Conservation (phyloP, 1,140 invertebrate genomes). For the Augochlora pura region DNA sequence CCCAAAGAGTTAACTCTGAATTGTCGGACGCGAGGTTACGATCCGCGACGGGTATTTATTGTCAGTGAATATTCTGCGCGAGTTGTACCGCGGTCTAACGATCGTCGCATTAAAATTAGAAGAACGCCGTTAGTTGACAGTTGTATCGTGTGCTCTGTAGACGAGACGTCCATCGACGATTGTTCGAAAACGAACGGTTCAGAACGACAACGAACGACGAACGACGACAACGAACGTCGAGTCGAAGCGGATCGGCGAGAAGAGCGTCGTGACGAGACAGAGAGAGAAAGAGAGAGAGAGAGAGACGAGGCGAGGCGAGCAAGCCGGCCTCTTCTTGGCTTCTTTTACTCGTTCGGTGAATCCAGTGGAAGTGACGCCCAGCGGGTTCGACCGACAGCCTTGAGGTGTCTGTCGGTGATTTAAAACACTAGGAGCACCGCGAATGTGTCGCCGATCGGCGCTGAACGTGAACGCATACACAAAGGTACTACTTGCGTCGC, state of each 20-base stretch:
- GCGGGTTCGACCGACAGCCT: slow-evolving; percentile 73
- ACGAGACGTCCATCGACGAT: slow-evolving; percentile 13
- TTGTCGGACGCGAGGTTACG: no score
- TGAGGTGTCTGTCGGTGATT: slow-evolving; percentile 77
- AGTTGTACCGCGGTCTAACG: no score
- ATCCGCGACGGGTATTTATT: no score
- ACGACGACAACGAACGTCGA: not conserved
- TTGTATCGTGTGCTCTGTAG: not conserved
- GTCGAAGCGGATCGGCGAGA: not conserved
- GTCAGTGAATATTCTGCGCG: no score
- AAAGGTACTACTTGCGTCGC: slow-evolving; percentile 13
- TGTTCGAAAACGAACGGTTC: slow-evolving; percentile 19
- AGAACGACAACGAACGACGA: not conserved
- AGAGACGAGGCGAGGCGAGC: not conserved
- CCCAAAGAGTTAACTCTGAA: no score
- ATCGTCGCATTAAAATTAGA: not conserved
- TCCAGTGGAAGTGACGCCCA: slow-evolving; percentile 69
- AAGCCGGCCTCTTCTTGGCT: slow-evolving; percentile 12
- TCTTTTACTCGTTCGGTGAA: slow-evolving; percentile 29
- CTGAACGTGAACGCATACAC: slow-evolving; percentile 41
- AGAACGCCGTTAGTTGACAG: not conserved
- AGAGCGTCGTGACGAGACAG: not conserved
- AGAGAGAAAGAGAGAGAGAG: not conserved
- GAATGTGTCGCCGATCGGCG: slow-evolving; percentile 70
- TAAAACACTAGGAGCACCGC: slow-evolving; percentile 74